Evolutionary conservation across 37 sponge, comb jelly and placozoan species (phyloP).

Genomic region (Sycon ciliatum): DNA sequence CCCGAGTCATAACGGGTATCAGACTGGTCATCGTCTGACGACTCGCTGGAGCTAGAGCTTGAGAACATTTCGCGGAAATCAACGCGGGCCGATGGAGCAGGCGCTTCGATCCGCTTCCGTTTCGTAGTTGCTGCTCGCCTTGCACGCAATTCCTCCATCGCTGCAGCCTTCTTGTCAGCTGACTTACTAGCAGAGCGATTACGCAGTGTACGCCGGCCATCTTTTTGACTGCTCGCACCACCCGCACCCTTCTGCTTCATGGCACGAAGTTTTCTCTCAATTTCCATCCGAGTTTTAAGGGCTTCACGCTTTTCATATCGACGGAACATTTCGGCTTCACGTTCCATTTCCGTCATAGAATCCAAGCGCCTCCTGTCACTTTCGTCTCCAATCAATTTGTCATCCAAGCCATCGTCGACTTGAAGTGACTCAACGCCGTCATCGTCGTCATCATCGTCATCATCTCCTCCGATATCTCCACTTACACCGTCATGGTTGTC

Average conservation of each 20-base stretch:
- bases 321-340: conserved; percentile 83
- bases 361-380: conserved; percentile 63
- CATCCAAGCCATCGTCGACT: conserved; percentile 77
- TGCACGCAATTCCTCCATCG: conserved; percentile 79
- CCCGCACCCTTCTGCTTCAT: conserved; percentile 51
- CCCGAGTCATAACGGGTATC: too few relatives aligned
- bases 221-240: conserved; percentile 27
- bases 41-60: conserved; percentile 11
- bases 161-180: conserved; percentile 53
- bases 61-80: too few relatives aligned
- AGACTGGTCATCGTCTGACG: not conserved
- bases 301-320: conserved; percentile 59
- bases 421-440: conserved; percentile 16
- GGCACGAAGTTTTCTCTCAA: conserved; percentile 56
- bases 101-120: not conserved
- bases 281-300: conserved; percentile 63
- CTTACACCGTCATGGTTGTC: not conserved
- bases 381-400: conserved; percentile 72
- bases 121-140: conserved; percentile 65
- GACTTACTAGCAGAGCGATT: conserved; percentile 18
- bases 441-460: not conserved
- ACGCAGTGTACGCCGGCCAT: not conserved
- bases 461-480: not conserved
- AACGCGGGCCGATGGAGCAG: too few relatives aligned
- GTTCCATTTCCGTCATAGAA: conserved; percentile 85